Percentiles rank a stretch among this genome's conserved stretches.
phyloP scores from a whole-genome alignment of 2,888 invertebrate species.

The Antitype chi region DNA sequence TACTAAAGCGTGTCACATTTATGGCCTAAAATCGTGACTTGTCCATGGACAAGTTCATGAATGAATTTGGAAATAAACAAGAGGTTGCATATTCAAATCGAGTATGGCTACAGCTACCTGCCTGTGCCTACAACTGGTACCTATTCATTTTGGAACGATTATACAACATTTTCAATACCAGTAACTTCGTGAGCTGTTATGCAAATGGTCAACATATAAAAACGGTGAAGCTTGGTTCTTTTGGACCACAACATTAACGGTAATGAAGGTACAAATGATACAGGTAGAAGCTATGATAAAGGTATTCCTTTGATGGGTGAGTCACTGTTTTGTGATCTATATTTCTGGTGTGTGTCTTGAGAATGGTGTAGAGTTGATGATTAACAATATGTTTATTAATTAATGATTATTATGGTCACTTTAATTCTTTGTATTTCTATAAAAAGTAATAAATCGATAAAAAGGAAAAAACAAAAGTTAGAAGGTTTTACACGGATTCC shows the following conservation, averaged over 20 bases:
- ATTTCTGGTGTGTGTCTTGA: slow-evolving; percentile 14
- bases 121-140: slow-evolving; percentile 63
- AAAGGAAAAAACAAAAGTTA: background rate
- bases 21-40: slow-evolving; percentile 50
- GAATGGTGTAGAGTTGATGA: slow-evolving; percentile 26
- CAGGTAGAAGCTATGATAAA: slow-evolving; percentile 44
- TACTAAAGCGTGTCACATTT: slow-evolving; percentile 42
- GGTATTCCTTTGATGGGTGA: slow-evolving; percentile 68
- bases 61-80: slow-evolving; percentile 70
- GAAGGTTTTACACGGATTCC: background rate
- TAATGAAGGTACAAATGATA: slow-evolving; percentile 33
- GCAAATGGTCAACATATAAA: slow-evolving; percentile 75
- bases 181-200: slow-evolving; percentile 72
- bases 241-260: slow-evolving; percentile 64
- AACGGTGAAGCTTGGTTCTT: slow-evolving; percentile 71
- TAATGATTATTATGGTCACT: background rate
- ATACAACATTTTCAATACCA: slow-evolving; percentile 71
- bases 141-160: slow-evolving; percentile 68
- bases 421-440: background rate
- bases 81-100: slow-evolving; percentile 69
- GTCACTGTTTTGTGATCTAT: slow-evolving; percentile 52
- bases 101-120: slow-evolving; percentile 58
- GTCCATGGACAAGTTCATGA: slow-evolving; percentile 68
- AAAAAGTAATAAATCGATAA: background rate
- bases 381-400: slow-evolving; percentile 35